Conservation (phyloP, 37 sponge, comb jelly and placozoan species). For the Dysidea cf. avara region DNA sequence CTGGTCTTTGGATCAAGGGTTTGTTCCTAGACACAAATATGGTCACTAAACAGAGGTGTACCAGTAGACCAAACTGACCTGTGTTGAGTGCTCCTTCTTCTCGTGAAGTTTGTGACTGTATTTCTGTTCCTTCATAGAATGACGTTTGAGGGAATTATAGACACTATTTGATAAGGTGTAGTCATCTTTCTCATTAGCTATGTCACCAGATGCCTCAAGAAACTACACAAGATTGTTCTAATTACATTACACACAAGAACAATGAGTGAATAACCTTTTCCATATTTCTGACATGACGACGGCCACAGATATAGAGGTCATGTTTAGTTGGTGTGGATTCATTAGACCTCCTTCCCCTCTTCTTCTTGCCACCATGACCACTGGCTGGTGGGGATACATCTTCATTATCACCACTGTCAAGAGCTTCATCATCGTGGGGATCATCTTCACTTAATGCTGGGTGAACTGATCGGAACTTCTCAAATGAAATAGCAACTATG, state of each 20-base stretch:
- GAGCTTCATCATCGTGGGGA: slow-evolving; percentile 47
- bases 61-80: too few relatives aligned
- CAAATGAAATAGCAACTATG: slow-evolving; percentile 72
- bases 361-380: slow-evolving; percentile 29
- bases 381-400: not conserved
- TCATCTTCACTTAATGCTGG: slow-evolving; percentile 18
- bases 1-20: slow-evolving; percentile 88
- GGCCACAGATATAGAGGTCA: slow-evolving; percentile 75
- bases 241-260: too few relatives aligned
- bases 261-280: too few relatives aligned
- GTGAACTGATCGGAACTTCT: slow-evolving; percentile 54
- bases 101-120: slow-evolving; percentile 70
- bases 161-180: slow-evolving; percentile 75
- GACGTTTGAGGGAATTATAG: slow-evolving; percentile 73
- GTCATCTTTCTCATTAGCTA: slow-evolving; percentile 52
- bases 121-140: slow-evolving; percentile 77
- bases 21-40: slow-evolving; percentile 67
- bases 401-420: slow-evolving; percentile 9
- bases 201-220: slow-evolving; percentile 79
- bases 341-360: slow-evolving; percentile 32
- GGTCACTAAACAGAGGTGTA: not conserved
- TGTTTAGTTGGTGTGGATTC: slow-evolving; percentile 80
- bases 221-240: too few relatives aligned
- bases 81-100: slow-evolving; percentile 90
- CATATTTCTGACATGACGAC: slow-evolving; percentile 76